Evolutionary conservation across 2,797 vertebrate genomes (phyloP).

Genomic region (Adrianichthys oophorus): DNA sequence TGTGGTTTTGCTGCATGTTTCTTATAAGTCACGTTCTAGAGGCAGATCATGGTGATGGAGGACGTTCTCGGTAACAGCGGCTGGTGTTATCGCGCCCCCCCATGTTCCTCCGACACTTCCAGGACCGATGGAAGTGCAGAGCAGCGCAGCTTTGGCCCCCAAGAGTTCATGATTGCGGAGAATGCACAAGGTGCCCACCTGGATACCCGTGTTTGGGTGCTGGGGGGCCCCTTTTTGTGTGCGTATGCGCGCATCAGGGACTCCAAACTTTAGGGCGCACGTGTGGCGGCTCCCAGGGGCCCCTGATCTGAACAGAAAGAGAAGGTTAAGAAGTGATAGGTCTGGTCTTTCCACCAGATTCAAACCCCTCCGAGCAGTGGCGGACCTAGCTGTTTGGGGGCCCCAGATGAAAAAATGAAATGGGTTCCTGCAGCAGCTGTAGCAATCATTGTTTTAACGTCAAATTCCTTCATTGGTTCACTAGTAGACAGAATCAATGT

Average conservation of each 20-base stretch:
- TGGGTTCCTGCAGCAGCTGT: too few relatives aligned
- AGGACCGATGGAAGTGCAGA: conserved; percentile 20
- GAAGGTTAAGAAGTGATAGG: too few relatives aligned
- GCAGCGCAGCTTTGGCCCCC: background rate
- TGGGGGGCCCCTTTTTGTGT: background rate
- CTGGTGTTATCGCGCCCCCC: conserved; percentile 44
- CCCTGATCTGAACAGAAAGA: too few relatives aligned
- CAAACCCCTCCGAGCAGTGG: too few relatives aligned
- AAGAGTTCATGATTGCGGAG: conserved; percentile 15
- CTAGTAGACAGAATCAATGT: too few relatives aligned
- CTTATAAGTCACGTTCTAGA: conserved; percentile 25
- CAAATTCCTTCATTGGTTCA: too few relatives aligned
- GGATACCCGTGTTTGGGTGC: background rate
- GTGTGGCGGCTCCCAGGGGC: background rate
- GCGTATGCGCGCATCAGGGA: background rate
- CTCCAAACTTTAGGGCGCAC: background rate
- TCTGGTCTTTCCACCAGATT: too few relatives aligned
- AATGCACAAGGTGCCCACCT: conserved; percentile 40
- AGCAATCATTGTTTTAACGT: too few relatives aligned
- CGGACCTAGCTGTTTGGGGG: too few relatives aligned
- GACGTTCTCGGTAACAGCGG: conserved; percentile 50
- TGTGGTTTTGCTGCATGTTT: too few relatives aligned
- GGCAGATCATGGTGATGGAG: conserved; percentile 65
- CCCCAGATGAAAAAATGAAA: too few relatives aligned
- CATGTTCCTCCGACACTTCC: background rate